Evolutionary conservation across 2,797 vertebrate species (phyloP), one percentile per base, ranked within the genome.

Genomic region (Trachops cirrhosus): DNA sequence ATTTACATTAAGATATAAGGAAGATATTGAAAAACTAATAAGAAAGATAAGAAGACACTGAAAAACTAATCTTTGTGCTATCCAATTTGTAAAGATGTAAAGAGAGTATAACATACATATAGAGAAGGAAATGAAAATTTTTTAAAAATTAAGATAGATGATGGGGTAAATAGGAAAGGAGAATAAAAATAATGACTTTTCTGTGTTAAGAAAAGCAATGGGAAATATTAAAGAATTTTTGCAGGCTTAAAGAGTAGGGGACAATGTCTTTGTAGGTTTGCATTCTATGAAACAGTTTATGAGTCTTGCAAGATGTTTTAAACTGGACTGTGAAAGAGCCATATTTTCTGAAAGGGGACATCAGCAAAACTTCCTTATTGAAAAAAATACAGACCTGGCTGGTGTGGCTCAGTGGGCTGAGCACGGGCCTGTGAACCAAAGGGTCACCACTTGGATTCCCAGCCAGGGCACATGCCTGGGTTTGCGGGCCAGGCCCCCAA

Each of bases 311-410:
- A 57, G 80, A 84, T 64, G n/a, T 37, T 62, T 75, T 79, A 73
- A 85, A 84, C 91, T 37, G 3, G 32, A 75, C 52, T 24, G 39
- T 50, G 21, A 41, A 75, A 62, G 44, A 92, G 26, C 62, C 34
- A 22, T 89, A 80, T 79, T 84, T 94, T 92, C n/a, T 93, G 22
- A 87, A 80, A 84, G 57, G 32, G 73, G 87, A 92, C 15, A 91
- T 50, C 9, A 77, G 54, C 83, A 80, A 77, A 93, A 86, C 29
- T 37, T 92, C 12, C 67, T 64, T 68, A 62, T 50, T 87, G 29
- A 70, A 59, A 83, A 57, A 59, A 26, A 26, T 59, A 59, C 57
- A 59, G 57, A 59, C 57, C 57, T 29, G 24, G 57, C 24, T 11
- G 54, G 54, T 26, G 54, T 57, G 54, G 22, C 54, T 57, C 54